Base-by-base conservation (phyloP, 2,113 vertebrate species). In the Leptobrachium ailaonicum region DNA sequence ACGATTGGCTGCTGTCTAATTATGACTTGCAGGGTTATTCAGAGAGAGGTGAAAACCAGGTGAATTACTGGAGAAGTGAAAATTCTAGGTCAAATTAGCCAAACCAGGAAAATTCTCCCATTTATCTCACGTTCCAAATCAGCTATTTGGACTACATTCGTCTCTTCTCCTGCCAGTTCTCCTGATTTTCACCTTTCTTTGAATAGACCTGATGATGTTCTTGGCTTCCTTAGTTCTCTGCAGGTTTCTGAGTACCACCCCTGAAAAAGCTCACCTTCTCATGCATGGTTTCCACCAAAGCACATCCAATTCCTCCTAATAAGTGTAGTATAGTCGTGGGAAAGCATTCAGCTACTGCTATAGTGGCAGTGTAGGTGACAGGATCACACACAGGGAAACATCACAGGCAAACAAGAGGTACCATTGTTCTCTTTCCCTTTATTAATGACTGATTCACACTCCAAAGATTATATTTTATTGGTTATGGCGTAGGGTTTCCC, bases 381-480 rank as follows among this genome's bases (percentile, higher is more conserved):
- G 71, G 78, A 80, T 73, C 82, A 85, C 87, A 89, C 87, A 90
- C 83, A 85, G 85, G 82, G 53, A 90, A 89, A 92, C 89, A 92
- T 92, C 91, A 91, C 87, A 91, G 83, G 67, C 80, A 77, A 92
- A 93, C 91, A 93, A 93, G 87, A 89, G 86, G 84, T 83, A 82
- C 84, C 88, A 91, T 93, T 94, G 90, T 94, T 92, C 89, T 69
- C 58, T 87, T 53, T 87, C 84, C 62, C 71, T 75, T 83, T 90
- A 90, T 93, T 93, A 93, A 90, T 90, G 91, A 93, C 87, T 79
- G 83, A 86, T 87, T 82, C 85, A 73, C 64, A 86, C 90, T 92
- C 88, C 92, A 84, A 85, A 85, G 87, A 91, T 92, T 90, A 87
- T 91, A 90, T 91, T 90, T 93, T 92, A 92, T 87, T 90, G 86